Evolutionary conservation across 2,888 invertebrate genomes (phyloP).

Genomic region (Dasysyrphus tricinctus): DNA sequence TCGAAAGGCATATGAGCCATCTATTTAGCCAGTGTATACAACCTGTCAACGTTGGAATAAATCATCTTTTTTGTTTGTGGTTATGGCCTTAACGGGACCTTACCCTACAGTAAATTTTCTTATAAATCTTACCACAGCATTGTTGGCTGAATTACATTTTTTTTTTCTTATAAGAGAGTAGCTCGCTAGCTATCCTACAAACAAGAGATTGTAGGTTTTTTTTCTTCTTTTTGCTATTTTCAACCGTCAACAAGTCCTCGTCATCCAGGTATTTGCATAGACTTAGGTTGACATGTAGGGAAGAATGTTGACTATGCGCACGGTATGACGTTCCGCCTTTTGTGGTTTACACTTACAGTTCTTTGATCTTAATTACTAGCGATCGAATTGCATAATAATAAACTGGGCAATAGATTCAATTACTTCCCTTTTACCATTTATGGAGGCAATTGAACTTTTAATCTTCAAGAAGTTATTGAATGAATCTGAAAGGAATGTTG

Average conservation of each 20-base stretch:
- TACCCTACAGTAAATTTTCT: slow-evolving; percentile 61
- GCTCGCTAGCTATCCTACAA: too few relatives aligned
- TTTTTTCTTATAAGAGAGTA: neutral
- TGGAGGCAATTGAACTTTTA: slow-evolving; percentile 69
- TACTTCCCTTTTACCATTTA: slow-evolving; percentile 54
- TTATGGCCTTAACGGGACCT: slow-evolving; percentile 74
- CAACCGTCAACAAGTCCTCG: slow-evolving; percentile 60
- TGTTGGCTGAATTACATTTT: slow-evolving; percentile 35
- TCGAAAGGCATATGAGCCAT: slow-evolving; percentile 39
- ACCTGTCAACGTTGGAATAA: slow-evolving; percentile 73
- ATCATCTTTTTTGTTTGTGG: slow-evolving; percentile 60
- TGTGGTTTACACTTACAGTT: slow-evolving; percentile 73
- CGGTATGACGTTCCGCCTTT: slow-evolving; percentile 57
- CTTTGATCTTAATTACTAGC: slow-evolving; percentile 74
- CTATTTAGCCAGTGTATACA: slow-evolving; percentile 63
- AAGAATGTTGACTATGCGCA: slow-evolving; percentile 70
- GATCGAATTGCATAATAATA: slow-evolving; percentile 74
- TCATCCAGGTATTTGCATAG: slow-evolving; percentile 57
- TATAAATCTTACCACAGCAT: slow-evolving; percentile 46
- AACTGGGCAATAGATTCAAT: slow-evolving; percentile 64
- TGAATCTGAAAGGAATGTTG: neutral
- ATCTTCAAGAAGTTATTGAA: neutral
- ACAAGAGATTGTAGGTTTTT: slow-evolving; percentile 4
- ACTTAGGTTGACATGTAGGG: slow-evolving; percentile 62
- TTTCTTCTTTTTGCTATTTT: neutral